phyloP scores from a whole-genome alignment of 2,888 invertebrate genomes.

The Oligia latruncula region DNA sequence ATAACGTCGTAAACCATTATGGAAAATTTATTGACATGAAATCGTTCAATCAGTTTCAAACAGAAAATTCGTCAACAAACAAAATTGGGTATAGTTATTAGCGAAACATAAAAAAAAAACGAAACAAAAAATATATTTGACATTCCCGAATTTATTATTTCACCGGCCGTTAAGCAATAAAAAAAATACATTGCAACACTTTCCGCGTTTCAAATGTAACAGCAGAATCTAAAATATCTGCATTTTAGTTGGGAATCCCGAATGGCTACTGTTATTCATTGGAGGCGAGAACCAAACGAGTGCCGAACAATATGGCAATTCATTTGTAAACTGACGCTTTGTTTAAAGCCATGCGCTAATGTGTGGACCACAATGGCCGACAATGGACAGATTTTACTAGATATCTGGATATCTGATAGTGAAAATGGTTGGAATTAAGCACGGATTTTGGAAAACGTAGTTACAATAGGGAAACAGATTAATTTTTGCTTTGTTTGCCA shows the following conservation, averaged over 20 bases:
- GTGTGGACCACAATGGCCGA: slow-evolving; percentile 38
- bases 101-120: not conserved
- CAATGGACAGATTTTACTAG: slow-evolving; percentile 55
- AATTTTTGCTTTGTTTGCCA: slow-evolving; percentile 51
- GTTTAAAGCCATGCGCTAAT: slow-evolving; percentile 57
- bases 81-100: not conserved
- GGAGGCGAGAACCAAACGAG: slow-evolving; percentile 24
- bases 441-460: slow-evolving; percentile 22
- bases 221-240: slow-evolving; percentile 49
- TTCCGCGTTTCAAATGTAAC: slow-evolving; percentile 37
- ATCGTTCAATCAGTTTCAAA: not conserved
- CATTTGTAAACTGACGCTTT: slow-evolving; percentile 63
- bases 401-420: slow-evolving; percentile 52
- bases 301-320: slow-evolving; percentile 63
- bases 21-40: not conserved
- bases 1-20: not conserved
- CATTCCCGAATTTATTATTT: slow-evolving; percentile 35
- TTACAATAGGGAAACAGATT: slow-evolving; percentile 27
- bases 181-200: slow-evolving; percentile 36
- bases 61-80: not conserved
- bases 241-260: slow-evolving; percentile 49
- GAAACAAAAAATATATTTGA: slow-evolving; percentile 10
- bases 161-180: slow-evolving; percentile 22
- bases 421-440: slow-evolving; percentile 45
- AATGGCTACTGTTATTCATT: slow-evolving; percentile 35